These are phyloP conservation scores for Theocolax elegans DNA, from an alignment of 1,140 invertebrate species.

Conservation along the genomic window DNA sequence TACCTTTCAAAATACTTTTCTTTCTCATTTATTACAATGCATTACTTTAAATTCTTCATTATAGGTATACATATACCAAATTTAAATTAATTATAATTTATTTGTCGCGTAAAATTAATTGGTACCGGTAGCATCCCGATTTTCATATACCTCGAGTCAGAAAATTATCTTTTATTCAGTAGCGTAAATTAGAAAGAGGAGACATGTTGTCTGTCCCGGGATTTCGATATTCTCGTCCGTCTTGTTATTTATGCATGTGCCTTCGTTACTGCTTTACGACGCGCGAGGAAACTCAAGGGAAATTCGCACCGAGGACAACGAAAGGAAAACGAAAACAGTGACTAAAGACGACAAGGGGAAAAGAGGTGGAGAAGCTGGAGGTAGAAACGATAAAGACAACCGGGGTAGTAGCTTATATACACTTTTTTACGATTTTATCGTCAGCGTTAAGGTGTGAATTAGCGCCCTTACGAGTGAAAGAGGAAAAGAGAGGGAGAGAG, in stretches of 20 bases:
- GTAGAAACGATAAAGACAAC: conserved; percentile 21
- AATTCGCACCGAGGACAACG: conserved; percentile 4
- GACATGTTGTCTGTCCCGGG: no score
- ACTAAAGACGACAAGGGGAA: conserved; percentile 3
- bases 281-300: conserved; percentile 5
- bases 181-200: no score
- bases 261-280: conserved; percentile 18
- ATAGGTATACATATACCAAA: no score
- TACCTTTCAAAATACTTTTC: no score
- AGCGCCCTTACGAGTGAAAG: conserved; percentile 49
- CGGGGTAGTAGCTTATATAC: conserved; percentile 16
- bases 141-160: no score
- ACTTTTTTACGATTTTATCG: conserved; percentile 53
- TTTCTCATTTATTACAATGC: no score
- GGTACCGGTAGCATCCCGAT: no score
- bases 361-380: conserved; percentile 14
- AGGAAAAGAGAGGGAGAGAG: no score
- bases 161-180: no score
- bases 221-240: background rate
- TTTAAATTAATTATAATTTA: no score
- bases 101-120: no score
- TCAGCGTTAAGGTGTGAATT: conserved; percentile 58
- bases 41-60: no score
- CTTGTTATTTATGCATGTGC: conserved; percentile 14
- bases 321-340: conserved; percentile 24